These are phyloP conservation scores for Spodoptera frugiperda DNA, from an alignment of 1,140 invertebrate species.

Conservation along the genomic window DNA sequence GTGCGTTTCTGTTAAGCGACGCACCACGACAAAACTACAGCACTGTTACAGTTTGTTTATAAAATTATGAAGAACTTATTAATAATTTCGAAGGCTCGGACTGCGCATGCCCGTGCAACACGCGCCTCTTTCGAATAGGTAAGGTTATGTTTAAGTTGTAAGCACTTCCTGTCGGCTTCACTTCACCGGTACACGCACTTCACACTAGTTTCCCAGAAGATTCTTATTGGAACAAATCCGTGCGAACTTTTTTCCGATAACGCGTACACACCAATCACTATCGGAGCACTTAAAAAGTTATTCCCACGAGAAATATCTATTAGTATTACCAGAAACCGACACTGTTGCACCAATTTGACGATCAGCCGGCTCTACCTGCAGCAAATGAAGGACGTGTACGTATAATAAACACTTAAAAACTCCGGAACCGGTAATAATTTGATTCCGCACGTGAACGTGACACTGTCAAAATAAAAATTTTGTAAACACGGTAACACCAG, in stretches of 20 bases:
- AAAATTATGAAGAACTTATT: slow-evolving; percentile 79
- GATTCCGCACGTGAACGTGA: slow-evolving; percentile 79
- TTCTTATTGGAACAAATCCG: slow-evolving; percentile 71
- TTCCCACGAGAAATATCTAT: slow-evolving; percentile 62
- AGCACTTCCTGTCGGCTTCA: slow-evolving; percentile 67
- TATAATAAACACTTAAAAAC: slow-evolving; percentile 82
- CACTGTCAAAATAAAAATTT: slow-evolving; percentile 80
- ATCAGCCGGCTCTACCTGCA: slow-evolving; percentile 79
- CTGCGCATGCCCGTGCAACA: slow-evolving; percentile 82
- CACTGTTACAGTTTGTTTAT: slow-evolving; percentile 79
- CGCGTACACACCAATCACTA: slow-evolving; percentile 53
- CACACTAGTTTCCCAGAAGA: slow-evolving; percentile 69
- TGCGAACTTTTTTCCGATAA: slow-evolving; percentile 64
- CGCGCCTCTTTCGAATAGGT: slow-evolving; percentile 74
- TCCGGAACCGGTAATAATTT: slow-evolving; percentile 81
- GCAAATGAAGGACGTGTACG: slow-evolving; percentile 78
- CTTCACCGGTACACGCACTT: slow-evolving; percentile 64
- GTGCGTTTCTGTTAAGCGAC: slow-evolving; percentile 70
- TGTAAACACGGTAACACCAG: slow-evolving; percentile 66
- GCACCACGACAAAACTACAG: slow-evolving; percentile 64
- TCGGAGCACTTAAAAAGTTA: slow-evolving; percentile 52
- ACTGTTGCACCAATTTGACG: slow-evolving; percentile 72
- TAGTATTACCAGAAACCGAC: slow-evolving; percentile 62
- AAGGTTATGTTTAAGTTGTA: slow-evolving; percentile 82
- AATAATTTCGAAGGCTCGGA: slow-evolving; percentile 75